Percentiles rank a stretch among this genome's conserved stretches.
Conservation (phyloP, 2,797 vertebrate genomes). For the Petrocephalus schoutedeni region DNA sequence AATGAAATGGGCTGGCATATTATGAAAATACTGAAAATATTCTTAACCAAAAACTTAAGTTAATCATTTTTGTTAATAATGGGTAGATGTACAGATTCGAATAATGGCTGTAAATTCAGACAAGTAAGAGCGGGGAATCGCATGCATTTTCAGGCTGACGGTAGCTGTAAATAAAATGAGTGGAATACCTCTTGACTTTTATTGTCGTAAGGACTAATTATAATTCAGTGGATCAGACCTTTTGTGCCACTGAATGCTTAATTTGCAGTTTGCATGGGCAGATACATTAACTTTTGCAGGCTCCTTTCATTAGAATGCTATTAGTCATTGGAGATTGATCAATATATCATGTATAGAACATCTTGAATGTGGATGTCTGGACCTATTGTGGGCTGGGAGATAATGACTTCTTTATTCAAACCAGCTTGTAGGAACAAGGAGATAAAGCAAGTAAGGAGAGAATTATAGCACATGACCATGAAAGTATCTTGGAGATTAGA, state of each 20-base stretch:
- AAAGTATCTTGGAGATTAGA: constrained; percentile 76
- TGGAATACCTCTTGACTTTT: constrained; percentile 76
- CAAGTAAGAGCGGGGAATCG: background rate
- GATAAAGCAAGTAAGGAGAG: constrained; percentile 81
- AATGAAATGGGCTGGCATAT: background rate
- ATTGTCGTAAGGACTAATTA: constrained; percentile 79
- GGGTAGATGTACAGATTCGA: background rate
- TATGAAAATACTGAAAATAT: background rate
- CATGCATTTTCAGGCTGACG: constrained; percentile 55
- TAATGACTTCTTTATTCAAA: constrained; percentile 92
- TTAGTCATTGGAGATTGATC: constrained; percentile 86
- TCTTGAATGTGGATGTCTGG: constrained; percentile 88
- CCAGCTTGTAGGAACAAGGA: constrained; percentile 90
- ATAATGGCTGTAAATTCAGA: background rate
- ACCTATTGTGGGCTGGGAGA: constrained; percentile 82
- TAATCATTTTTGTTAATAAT: background rate
- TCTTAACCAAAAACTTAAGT: background rate
- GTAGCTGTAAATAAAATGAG: constrained; percentile 70
- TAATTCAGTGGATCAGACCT: constrained; percentile 72
- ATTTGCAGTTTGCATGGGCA: constrained; percentile 78
- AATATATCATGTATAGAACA: constrained; percentile 94
- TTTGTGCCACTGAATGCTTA: constrained; percentile 76
- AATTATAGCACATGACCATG: constrained; percentile 77
- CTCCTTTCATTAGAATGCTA: constrained; percentile 81
- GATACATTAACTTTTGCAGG: constrained; percentile 77